Evolutionary conservation across 1,140 invertebrate species (phyloP).

Genomic region (Lasaia peninsularis): DNA sequence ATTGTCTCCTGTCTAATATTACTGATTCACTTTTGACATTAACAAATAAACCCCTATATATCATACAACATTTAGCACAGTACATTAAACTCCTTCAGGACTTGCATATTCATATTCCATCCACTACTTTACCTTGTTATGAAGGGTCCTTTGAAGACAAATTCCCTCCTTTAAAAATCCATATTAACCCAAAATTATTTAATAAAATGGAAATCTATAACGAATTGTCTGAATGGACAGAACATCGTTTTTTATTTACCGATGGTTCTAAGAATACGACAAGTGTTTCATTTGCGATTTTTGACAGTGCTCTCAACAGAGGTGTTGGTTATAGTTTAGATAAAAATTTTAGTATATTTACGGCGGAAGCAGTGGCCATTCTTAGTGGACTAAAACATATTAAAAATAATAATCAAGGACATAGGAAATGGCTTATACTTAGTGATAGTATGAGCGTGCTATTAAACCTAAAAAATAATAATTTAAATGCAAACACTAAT

Average conservation of each 20-base stretch:
- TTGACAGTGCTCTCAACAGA: neutral
- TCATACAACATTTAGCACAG: too few relatives aligned
- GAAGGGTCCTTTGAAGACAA: neutral
- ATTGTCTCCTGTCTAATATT: too few relatives aligned
- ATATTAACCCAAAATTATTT: neutral
- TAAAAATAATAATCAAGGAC: neutral
- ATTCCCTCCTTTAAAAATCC: neutral
- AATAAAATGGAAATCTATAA: neutral
- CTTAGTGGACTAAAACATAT: neutral
- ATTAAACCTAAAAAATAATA: slow-evolving; percentile 3
- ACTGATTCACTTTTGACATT: too few relatives aligned
- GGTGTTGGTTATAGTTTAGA: neutral
- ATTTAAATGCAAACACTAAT: neutral
- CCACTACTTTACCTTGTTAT: too few relatives aligned
- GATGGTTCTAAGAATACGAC: neutral
- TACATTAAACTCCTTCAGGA: too few relatives aligned
- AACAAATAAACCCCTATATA: too few relatives aligned
- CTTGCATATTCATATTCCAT: too few relatives aligned
- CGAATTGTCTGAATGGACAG: neutral
- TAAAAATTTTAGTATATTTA: neutral
- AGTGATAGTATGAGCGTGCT: neutral
- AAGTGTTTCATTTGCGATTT: neutral
- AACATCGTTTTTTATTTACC: neutral
- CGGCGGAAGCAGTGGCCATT: slow-evolving; percentile 1
- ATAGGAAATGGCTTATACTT: neutral